Evolutionary conservation across 2,797 vertebrate genomes (phyloP).

Genomic region (Iguana delicatissima): DNA sequence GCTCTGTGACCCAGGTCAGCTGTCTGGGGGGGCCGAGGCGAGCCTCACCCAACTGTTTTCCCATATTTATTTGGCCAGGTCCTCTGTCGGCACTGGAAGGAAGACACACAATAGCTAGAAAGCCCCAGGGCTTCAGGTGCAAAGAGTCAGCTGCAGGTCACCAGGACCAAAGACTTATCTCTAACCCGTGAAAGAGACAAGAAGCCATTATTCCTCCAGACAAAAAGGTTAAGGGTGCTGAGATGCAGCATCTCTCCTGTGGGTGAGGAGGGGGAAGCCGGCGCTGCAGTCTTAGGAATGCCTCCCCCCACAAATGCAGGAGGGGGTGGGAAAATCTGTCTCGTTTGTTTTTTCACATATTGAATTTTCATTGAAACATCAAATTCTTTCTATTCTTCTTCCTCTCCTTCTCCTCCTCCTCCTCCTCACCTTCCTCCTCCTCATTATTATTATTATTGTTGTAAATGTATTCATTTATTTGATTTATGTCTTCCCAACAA

Average conservation of each 20-base stretch:
- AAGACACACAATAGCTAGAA: not conserved
- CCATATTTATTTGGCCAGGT: constrained; percentile 12
- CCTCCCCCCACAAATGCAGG: not conserved
- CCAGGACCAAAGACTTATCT: not conserved
- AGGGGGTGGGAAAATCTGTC: not conserved
- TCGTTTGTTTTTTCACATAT: not conserved
- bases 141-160: constrained; percentile 48
- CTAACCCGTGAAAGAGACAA: constrained; percentile 18
- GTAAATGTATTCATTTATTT: too few relatives aligned
- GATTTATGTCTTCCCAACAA: too few relatives aligned
- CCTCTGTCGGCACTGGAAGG: not conserved
- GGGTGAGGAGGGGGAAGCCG: not conserved
- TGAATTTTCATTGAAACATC: not conserved
- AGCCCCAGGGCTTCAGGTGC: constrained; percentile 55
- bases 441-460: too few relatives aligned
- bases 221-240: not conserved
- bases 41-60: not conserved
- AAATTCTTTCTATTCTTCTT: not conserved
- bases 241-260: not conserved
- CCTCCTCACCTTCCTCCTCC: too few relatives aligned
- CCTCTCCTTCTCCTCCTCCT: too few relatives aligned
- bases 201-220: constrained; percentile 5
- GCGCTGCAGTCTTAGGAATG: not conserved
- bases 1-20: not conserved
- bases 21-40: not conserved